A percentile compares a stretch with the other conserved stretches of the same genome.
Conservation (phyloP, 2,797 vertebrate genomes). For the Aplochiton taeniatus region DNA sequence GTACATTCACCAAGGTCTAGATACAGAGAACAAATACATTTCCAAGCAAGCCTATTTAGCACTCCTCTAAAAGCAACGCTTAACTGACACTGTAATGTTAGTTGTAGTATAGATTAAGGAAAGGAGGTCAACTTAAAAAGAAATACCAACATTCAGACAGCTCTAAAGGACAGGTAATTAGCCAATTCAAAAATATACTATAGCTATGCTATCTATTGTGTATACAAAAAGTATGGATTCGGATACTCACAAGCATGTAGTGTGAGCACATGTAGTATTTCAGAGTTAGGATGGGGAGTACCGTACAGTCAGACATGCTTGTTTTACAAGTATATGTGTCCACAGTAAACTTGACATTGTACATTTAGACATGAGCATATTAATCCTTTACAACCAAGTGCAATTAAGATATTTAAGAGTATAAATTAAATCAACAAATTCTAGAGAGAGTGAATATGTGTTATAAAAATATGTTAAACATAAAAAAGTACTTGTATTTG, state of each 20-base stretch:
- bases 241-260: constrained; percentile 61
- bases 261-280: constrained; percentile 58
- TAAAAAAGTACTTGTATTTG: constrained; percentile 35
- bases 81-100: constrained; percentile 29
- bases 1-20: constrained; percentile 69
- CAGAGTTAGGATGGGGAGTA: constrained; percentile 55
- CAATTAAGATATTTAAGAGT: constrained; percentile 64
- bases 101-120: constrained; percentile 26
- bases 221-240: constrained; percentile 57
- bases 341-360: constrained; percentile 69
- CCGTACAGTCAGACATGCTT: constrained; percentile 76
- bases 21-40: constrained; percentile 40
- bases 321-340: constrained; percentile 63
- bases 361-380: constrained; percentile 72
- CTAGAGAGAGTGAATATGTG: constrained; percentile 50
- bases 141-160: constrained; percentile 21
- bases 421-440: constrained; percentile 59
- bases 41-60: constrained; percentile 47
- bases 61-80: constrained; percentile 35
- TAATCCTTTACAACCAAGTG: constrained; percentile 58
- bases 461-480: constrained; percentile 63
- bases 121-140: constrained; percentile 17
- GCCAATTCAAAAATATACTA: constrained; percentile 51
- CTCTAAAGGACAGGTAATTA: neutral
- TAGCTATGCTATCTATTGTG: constrained; percentile 61